Evolutionary conservation across 1,140 invertebrate genomes (phyloP), one percentile per base, ranked within the genome.

Genomic region (Apocrypta bakeri): DNA sequence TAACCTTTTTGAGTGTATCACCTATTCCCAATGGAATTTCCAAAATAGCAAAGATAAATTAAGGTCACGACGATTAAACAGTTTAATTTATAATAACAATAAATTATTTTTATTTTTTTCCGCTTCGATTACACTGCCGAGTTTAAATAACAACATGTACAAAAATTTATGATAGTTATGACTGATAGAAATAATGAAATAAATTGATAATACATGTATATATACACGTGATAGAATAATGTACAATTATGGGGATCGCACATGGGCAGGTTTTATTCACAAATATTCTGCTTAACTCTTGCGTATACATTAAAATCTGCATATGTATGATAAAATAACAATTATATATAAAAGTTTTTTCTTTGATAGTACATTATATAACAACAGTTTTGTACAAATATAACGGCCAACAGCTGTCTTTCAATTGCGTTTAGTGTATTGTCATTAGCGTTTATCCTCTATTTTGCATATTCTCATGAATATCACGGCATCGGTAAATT

Each of bases 221-320:
- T 11, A 48, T 48, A 48, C 8, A 48, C 42, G 42, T 48, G 42
- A 48, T 48, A 48, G 12, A 48, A 48, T 17, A 48, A 56, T n/a
- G 3, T n/a, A 56, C 48, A 56, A n/a, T 56, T 56, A 56, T 56
- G n/a, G 17, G 48, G 48, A 61, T 29, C 3, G 73, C 42, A 27
- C 33, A 69, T 25, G 37, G 24, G 72, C 64, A 40, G 69, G 12
- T 61, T 77, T 82, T 77, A 82, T 82, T 76, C 66, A 9, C 66
- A 71, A 61, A 82, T 48, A 63, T 71, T 63, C 21, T 77, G 14
- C n/a, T 31, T 48, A 31, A 71, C 9, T 66, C 4, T 29, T 56
- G 25, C 72, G 33, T 78, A 82, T 79, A 83, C 61, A 83, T 79
- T 63, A 74, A 79, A 83, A 73, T 79, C 27, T 83, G 17, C 25